A percentile compares a stretch with the other conserved stretches of the same genome.
Evolutionary conservation across 2,888 invertebrate species (phyloP).

Genomic region (Carabus problematicus): DNA sequence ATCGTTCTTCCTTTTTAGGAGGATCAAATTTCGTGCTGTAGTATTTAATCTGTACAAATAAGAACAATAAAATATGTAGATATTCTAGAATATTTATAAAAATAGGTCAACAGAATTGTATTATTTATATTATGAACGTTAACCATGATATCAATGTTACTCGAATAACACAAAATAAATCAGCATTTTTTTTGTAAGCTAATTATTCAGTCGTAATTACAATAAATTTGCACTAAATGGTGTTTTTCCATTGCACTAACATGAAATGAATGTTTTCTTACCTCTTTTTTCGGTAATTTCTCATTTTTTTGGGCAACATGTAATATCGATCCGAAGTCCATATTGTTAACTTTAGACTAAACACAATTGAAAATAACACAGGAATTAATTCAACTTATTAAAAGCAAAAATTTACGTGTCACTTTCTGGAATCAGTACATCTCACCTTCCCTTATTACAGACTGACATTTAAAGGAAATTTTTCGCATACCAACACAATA

Average conservation of each 20-base stretch:
- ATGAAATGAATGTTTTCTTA: conserved; percentile 46
- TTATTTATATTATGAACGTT: conserved; percentile 11
- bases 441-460: conserved; percentile 12
- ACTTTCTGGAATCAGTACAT: conserved; percentile 30
- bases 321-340: conserved; percentile 71
- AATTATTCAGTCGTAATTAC: not conserved
- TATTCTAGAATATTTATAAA: conserved; percentile 25
- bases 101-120: conserved; percentile 34
- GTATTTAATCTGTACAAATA: conserved; percentile 62
- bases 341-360: conserved; percentile 42
- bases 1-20: conserved; percentile 79
- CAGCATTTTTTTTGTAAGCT: not conserved
- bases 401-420: conserved; percentile 35
- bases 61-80: conserved; percentile 21
- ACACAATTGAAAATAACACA: conserved; percentile 8
- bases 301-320: conserved; percentile 70
- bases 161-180: not conserved
- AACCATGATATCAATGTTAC: conserved; percentile 9
- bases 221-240: conserved; percentile 30
- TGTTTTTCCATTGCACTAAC: conserved; percentile 6
- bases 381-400: conserved; percentile 28
- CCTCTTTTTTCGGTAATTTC: conserved; percentile 52
- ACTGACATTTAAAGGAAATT: conserved; percentile 32
- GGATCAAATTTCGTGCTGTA: conserved; percentile 83
- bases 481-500: not conserved